Percentiles rank a stretch among this genome's conserved stretches.
Conservation (phyloP, 2,888 invertebrate species). For the Mythimna vitellina region DNA sequence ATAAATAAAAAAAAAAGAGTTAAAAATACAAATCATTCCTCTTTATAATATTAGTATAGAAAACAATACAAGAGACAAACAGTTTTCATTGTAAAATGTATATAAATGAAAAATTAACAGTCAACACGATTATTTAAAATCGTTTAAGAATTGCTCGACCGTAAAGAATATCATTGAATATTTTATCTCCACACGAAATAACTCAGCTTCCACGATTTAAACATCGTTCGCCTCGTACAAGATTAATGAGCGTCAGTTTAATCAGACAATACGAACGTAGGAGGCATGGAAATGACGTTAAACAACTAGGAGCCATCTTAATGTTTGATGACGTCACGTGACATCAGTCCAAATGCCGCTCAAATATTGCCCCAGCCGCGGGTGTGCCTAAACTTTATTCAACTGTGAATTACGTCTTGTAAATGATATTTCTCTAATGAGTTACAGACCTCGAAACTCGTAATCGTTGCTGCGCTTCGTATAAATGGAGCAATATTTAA, state of each 20-base stretch:
- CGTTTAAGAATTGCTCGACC: constrained; percentile 2
- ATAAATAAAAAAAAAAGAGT: too few species aligned
- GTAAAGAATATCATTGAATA: constrained; percentile 18
- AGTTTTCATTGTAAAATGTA: neutral
- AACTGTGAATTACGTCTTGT: constrained; percentile 24
- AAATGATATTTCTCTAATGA: constrained; percentile 36
- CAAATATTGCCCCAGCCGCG: constrained; percentile 1
- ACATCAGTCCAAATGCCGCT: constrained; percentile 3
- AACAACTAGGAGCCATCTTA: constrained; percentile 18
- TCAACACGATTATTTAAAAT: neutral
- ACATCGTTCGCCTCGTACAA: constrained; percentile 26
- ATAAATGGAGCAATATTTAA: constrained; percentile 24
- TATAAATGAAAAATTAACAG: neutral
- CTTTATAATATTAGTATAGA: too few species aligned
- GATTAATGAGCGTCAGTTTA: constrained; percentile 44
- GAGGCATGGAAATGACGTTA: constrained; percentile 20
- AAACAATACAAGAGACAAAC: neutral
- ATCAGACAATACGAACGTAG: constrained; percentile 39
- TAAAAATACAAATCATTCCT: neutral
- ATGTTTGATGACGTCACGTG: constrained; percentile 43
- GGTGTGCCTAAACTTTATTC: constrained; percentile 17
- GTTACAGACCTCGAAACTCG: constrained; percentile 1
- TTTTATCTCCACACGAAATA: constrained; percentile 24
- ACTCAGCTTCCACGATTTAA: constrained; percentile 31
- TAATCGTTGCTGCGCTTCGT: constrained; percentile 10